Percentiles rank a stretch among this genome's conserved stretches.
Conservation (phyloP, 2,797 vertebrate genomes). For the Xiphophorus birchmanni region DNA sequence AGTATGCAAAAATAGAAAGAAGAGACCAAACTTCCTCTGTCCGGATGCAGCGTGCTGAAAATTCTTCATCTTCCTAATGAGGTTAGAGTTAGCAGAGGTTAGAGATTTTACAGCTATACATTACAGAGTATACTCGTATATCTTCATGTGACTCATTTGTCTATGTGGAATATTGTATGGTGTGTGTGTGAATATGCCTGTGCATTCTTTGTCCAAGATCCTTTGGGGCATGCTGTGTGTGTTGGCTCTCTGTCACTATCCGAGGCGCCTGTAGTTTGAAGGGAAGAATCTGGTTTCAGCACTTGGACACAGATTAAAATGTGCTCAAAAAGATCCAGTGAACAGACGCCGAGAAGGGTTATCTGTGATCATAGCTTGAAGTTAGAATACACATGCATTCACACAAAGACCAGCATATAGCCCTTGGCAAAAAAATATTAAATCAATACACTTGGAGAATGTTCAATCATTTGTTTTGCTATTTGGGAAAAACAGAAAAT, state of each 20-base stretch:
- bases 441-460: not conserved
- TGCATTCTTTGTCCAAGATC: constrained; percentile 62
- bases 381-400: constrained; percentile 15
- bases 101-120: not conserved
- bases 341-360: constrained; percentile 69
- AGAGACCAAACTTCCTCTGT: not conserved
- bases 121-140: not conserved
- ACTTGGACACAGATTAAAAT: constrained; percentile 55
- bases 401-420: constrained; percentile 11
- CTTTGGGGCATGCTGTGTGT: constrained; percentile 33
- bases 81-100: not conserved
- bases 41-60: not conserved
- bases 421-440: not conserved
- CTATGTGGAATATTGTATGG: constrained; percentile 38
- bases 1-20: not conserved
- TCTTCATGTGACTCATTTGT: constrained; percentile 16
- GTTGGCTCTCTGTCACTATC: constrained; percentile 71
- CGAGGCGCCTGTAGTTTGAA: constrained; percentile 74
- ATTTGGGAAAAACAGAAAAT: not conserved
- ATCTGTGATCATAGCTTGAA: constrained; percentile 68
- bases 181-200: constrained; percentile 21
- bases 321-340: constrained; percentile 49
- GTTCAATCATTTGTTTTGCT: not conserved
- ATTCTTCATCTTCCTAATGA: constrained; percentile 1
- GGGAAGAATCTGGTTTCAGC: constrained; percentile 75